Conservation (phyloP, 2,113 vertebrate genomes). For the Vulpes lagopus region DNA sequence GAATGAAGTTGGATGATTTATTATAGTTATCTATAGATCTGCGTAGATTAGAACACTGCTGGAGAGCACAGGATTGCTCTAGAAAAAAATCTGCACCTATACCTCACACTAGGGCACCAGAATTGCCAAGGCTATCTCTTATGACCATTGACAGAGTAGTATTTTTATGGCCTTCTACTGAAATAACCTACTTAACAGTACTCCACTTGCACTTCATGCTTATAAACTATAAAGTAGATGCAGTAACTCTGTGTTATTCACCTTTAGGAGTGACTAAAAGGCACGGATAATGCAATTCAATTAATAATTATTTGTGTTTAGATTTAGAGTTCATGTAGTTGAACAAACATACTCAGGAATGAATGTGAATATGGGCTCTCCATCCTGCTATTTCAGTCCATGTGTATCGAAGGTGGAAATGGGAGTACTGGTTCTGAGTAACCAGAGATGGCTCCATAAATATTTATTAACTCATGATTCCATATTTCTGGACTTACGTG, state of each 20-base stretch:
- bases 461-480: background rate
- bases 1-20: background rate
- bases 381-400: background rate
- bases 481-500: background rate
- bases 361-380: background rate
- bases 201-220: constrained; percentile 2
- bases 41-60: background rate
- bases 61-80: background rate
- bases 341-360: background rate
- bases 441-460: background rate
- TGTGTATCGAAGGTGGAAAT: background rate
- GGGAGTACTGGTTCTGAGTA: background rate
- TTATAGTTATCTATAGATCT: background rate
- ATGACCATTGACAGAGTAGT: background rate
- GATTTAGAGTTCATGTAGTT: background rate
- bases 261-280: background rate
- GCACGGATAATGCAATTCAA: background rate
- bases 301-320: constrained; percentile 20
- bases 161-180: background rate
- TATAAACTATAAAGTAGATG: background rate
- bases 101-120: background rate
- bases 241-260: background rate
- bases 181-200: background rate
- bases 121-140: background rate
- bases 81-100: background rate